Conservation (phyloP, 2,888 invertebrate genomes). For the Drosophila flavopinicola region DNA sequence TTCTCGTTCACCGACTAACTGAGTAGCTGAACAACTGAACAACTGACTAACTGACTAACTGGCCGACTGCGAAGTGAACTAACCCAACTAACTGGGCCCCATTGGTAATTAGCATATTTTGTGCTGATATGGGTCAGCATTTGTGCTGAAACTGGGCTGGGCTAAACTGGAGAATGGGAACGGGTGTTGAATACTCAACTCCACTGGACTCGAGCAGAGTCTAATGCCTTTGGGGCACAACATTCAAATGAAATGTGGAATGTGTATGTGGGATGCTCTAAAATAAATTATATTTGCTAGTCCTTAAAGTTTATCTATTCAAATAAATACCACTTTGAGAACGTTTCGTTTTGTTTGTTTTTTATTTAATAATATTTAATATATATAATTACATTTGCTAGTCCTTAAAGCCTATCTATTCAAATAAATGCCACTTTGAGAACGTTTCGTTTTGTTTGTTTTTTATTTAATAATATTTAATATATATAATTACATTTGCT, state of each 20-base stretch:
- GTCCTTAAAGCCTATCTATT: no score
- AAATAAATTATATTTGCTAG: no score
- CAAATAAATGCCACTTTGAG: no score
- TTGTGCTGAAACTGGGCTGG: conserved; percentile 61
- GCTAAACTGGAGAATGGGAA: conserved; percentile 24
- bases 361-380: background rate
- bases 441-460: no score
- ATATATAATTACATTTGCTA: no score
- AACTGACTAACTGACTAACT: conserved; percentile 21
- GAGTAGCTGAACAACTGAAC: conserved; percentile 16
- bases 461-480: no score
- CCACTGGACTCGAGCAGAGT: conserved; percentile 1
- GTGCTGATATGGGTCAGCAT: conserved; percentile 76
- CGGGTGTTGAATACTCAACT: conserved; percentile 16
- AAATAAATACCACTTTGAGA: no score
- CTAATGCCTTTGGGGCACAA: background rate
- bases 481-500: no score
- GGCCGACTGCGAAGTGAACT: conserved; percentile 19
- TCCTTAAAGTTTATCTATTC: no score
- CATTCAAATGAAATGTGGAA: background rate
- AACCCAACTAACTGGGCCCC: conserved; percentile 33
- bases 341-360: no score
- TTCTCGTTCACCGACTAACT: conserved; percentile 25
- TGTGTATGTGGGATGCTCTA: conserved; percentile 20
- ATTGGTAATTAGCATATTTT: conserved; percentile 75